Conservation (phyloP, 2,113 vertebrate species). For the Rhinolophus ferrumequinum region DNA sequence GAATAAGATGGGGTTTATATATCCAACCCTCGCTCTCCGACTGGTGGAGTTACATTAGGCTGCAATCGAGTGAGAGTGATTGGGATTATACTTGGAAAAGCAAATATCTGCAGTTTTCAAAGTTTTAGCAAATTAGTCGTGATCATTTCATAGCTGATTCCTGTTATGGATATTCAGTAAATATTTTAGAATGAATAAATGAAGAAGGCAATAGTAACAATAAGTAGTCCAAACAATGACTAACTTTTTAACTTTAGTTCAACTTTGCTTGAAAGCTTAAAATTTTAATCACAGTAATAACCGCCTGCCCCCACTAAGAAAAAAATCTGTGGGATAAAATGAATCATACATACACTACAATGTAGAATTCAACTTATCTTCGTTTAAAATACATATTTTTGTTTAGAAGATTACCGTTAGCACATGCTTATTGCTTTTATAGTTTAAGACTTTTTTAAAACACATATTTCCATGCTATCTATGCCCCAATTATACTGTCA, state of each 20-base stretch:
- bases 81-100: background rate
- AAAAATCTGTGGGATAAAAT: background rate
- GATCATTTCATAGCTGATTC: background rate
- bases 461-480: background rate
- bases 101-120: background rate
- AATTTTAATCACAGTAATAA: background rate
- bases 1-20: background rate
- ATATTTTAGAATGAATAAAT: background rate
- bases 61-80: background rate
- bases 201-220: background rate
- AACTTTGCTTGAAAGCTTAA: background rate
- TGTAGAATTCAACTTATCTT: background rate
- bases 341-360: background rate
- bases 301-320: accelerated
- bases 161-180: background rate
- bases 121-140: background rate
- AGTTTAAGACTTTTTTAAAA: background rate
- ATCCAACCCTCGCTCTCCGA: background rate
- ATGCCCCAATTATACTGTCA: background rate
- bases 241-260: background rate
- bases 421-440: background rate
- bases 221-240: background rate
- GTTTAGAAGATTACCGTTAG: background rate
- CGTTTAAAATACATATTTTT: background rate
- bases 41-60: background rate